Conservation (phyloP, 2,797 vertebrate genomes). For the Carcharodon carcharias region DNA sequence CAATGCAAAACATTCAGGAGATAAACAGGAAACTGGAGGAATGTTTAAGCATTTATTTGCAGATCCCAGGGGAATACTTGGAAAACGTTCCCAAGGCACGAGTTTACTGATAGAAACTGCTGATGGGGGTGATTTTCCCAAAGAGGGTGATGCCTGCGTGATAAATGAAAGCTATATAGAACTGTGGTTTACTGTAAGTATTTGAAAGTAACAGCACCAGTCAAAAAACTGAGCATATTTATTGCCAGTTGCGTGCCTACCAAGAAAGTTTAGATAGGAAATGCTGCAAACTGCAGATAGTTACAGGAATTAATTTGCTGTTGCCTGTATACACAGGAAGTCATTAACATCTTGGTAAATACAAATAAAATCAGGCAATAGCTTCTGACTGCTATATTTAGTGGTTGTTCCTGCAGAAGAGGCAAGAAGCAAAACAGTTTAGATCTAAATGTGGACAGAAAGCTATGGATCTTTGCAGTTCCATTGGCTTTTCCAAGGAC, state of each 20-base stretch:
- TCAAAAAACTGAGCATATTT: neutral
- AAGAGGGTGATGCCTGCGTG: neutral
- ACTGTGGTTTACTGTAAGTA: neutral
- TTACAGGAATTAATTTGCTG: neutral
- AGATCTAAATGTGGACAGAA: neutral
- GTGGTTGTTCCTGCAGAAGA: neutral
- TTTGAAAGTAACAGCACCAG: neutral
- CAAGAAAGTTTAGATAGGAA: neutral
- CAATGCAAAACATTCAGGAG: neutral
- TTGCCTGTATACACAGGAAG: slow-evolving; percentile 28
- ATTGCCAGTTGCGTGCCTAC: neutral
- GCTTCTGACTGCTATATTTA: neutral
- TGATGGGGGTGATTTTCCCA: neutral
- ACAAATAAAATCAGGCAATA: neutral
- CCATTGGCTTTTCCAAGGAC: neutral
- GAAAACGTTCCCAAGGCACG: neutral
- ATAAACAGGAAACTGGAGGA: slow-evolving; percentile 10
- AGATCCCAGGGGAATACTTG: slow-evolving; percentile 32
- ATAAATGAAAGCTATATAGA: neutral
- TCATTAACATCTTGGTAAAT: slow-evolving; percentile 3
- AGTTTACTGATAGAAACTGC: neutral
- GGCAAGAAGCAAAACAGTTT: neutral
- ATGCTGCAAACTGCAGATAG: slow-evolving; percentile 2
- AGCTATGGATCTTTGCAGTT: neutral
- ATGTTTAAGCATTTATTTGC: neutral